A percentile compares a stretch with the other conserved stretches of the same genome.
These are phyloP conservation scores for rabbit (Oryctolagus cuniculus) DNA, from an alignment of 2,113 vertebrate species.

Conservation along the genomic window mOryCun1.1 NC_091439.1:29676001-29676500, in stretches of 20 bases:
- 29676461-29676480: conserved; percentile 84
- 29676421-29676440: conserved; percentile 86
- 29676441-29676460: conserved; percentile 85
- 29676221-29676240: neutral
- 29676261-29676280: neutral
- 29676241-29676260: neutral
- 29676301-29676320: conserved; percentile 60
- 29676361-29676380: conserved; percentile 81
- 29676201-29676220: conserved; percentile 18
- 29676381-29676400: conserved; percentile 77
- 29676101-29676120: neutral
- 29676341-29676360: conserved; percentile 73
- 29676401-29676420: conserved; percentile 83
- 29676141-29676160: neutral
- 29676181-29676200: conserved; percentile 2
- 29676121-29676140: neutral
- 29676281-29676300: conserved; percentile 53
- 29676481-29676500: conserved; percentile 85
- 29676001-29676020: neutral
- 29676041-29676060: neutral
- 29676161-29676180: neutral
- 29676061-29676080: neutral
- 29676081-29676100: neutral
- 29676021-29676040: neutral
- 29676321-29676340: conserved; percentile 67